Conservation (phyloP, 2,797 vertebrate genomes). For the Anabacerthia variegaticeps region DNA sequence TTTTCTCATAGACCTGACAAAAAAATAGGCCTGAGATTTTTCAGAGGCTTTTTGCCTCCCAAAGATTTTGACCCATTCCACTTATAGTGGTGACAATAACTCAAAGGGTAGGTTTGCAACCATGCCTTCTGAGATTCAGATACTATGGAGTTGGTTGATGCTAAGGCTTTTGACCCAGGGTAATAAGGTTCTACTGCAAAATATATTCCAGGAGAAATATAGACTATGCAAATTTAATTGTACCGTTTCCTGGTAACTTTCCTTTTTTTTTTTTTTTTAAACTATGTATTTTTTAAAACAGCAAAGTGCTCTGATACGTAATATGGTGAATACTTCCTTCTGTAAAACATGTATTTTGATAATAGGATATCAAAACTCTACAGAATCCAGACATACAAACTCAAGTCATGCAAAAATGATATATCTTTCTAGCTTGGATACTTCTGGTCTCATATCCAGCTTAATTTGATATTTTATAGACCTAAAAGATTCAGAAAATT, state of each 20-base stretch:
- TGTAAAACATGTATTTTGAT: background rate
- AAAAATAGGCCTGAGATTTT: background rate
- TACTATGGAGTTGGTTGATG: background rate
- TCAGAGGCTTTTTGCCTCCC: background rate
- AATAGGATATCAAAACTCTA: background rate
- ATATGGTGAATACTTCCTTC: background rate
- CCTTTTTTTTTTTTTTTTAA: background rate
- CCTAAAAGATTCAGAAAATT: background rate
- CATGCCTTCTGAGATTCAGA: background rate
- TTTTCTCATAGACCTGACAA: background rate
- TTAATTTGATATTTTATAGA: background rate
- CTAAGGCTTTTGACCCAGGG: background rate
- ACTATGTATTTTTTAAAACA: fast-evolving
- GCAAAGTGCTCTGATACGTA: background rate
- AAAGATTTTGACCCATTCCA: background rate
- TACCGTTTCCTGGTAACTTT: background rate
- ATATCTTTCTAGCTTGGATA: background rate
- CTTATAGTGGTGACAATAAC: background rate
- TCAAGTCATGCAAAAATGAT: background rate
- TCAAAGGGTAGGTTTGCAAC: background rate
- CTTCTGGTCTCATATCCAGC: background rate
- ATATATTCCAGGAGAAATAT: background rate
- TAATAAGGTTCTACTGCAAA: background rate
- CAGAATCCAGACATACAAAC: background rate
- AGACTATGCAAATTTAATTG: background rate